A percentile compares a stretch with the other conserved stretches of the same genome.
These are phyloP conservation scores for Platysternon megacephalum DNA, from an alignment of 2,113 vertebrate genomes.

Conservation along the genomic window DNA sequence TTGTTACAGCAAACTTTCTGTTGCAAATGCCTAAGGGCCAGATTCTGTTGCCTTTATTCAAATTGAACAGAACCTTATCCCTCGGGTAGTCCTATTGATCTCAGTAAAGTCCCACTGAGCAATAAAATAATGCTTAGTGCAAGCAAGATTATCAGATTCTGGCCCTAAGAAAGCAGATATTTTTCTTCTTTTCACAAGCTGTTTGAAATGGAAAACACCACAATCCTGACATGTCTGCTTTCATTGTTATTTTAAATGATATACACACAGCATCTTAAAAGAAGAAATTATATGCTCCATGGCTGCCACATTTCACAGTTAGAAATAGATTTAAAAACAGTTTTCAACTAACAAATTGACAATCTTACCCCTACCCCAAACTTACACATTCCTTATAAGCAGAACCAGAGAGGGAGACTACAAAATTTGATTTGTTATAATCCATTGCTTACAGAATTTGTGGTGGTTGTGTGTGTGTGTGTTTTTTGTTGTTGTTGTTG, in stretches of 20 bases:
- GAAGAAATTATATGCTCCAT: constrained; percentile 69
- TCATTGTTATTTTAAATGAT: constrained; percentile 73
- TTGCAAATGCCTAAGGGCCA: not conserved
- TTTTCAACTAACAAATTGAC: constrained; percentile 75
- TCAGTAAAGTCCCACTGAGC: not conserved
- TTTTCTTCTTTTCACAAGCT: not conserved
- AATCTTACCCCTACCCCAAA: constrained; percentile 40
- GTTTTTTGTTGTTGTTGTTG: constrained; percentile 54
- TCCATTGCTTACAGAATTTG: constrained; percentile 34
- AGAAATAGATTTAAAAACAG: constrained; percentile 77
- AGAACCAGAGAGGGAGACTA: constrained; percentile 12
- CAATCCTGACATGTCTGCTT: not conserved
- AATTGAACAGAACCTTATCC: not conserved
- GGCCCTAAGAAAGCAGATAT: not conserved
- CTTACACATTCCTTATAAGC: constrained; percentile 40
- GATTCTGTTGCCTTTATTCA: not conserved
- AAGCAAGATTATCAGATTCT: not conserved
- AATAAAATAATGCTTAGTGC: rapidly evolving
- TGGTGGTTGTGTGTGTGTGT: not conserved
- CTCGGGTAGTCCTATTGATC: not conserved
- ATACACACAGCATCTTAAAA: constrained; percentile 54
- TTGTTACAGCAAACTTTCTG: not conserved
- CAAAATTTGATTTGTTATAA: constrained; percentile 59
- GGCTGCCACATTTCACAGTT: constrained; percentile 75
- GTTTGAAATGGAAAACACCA: constrained; percentile 10